Evolutionary conservation across 2,888 invertebrate species (phyloP).

Genomic region (Dinocampus coccinellae): DNA sequence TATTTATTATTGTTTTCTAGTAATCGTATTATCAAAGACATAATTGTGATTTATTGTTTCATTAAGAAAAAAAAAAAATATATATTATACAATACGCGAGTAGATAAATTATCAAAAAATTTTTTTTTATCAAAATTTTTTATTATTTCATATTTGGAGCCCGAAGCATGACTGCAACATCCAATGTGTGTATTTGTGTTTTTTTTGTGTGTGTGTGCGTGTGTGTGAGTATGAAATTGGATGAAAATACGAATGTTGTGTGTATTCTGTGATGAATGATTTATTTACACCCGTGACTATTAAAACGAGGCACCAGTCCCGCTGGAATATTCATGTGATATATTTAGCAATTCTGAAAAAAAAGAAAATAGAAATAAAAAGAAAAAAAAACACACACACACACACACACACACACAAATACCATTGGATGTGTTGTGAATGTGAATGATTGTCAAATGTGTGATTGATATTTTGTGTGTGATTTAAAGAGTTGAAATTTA

Average conservation of each 20-base stretch:
- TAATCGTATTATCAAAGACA: no score
- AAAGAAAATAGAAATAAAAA: neutral
- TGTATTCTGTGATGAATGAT: constrained; percentile 6
- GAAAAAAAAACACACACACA: neutral
- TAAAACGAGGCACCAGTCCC: neutral
- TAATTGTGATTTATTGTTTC: no score
- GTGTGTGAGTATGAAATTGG: neutral
- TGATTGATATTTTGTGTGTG: constrained; percentile 11
- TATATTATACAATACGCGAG: no score
- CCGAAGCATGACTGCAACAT: neutral
- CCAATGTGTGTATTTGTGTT: neutral
- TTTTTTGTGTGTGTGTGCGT: neutral
- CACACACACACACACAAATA: neutral
- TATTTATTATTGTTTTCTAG: neutral
- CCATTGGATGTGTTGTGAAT: constrained; percentile 29
- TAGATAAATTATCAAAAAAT: no score
- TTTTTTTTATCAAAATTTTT: constrained; percentile 12
- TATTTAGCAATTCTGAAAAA: constrained; percentile 8
- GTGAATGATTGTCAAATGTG: constrained; percentile 38
- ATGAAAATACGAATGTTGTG: neutral
- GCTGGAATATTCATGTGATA: constrained; percentile 3
- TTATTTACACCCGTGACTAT: constrained; percentile 17
- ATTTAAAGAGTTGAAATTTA: constrained; percentile 8
- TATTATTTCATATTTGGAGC: neutral
- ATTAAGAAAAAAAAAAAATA: no score